Evolutionary conservation across 2,797 vertebrate species (phyloP).

Genomic region (Eupleurogrammus muticus): DNA sequence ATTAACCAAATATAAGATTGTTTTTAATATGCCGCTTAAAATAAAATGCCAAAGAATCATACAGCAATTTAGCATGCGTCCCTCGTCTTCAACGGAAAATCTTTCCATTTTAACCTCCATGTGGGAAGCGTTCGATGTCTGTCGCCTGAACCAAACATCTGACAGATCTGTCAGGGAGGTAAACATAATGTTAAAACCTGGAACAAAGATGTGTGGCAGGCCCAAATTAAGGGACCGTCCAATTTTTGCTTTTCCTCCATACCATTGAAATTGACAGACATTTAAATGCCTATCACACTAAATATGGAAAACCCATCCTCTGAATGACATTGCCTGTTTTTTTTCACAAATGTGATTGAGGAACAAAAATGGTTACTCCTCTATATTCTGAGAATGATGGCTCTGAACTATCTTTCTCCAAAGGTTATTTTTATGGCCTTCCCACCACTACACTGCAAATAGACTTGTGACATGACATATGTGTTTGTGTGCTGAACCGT

Average conservation of each 20-base stretch:
- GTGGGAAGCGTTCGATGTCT: too few relatives aligned
- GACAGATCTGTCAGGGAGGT: slow-evolving; percentile 3
- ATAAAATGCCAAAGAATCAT: too few relatives aligned
- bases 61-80: too few relatives aligned
- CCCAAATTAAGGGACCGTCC: slow-evolving; percentile 15
- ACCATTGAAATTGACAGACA: background rate
- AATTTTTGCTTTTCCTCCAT: too few relatives aligned
- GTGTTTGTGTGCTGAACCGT: slow-evolving; percentile 71
- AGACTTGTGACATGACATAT: slow-evolving; percentile 73
- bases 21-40: too few relatives aligned
- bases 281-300: background rate
- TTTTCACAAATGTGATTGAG: background rate
- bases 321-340: background rate
- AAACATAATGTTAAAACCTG: background rate
- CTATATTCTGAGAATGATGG: slow-evolving; percentile 36
- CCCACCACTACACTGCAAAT: slow-evolving; percentile 64
- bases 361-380: background rate
- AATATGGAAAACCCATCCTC: background rate
- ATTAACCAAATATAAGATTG: too few relatives aligned
- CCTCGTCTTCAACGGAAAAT: too few relatives aligned
- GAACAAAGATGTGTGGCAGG: slow-evolving; percentile 8
- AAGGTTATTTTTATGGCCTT: slow-evolving; percentile 61
- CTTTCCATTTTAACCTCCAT: too few relatives aligned
- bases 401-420: slow-evolving; percentile 49
- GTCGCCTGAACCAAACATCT: too few relatives aligned